A percentile compares a stretch with the other conserved stretches of the same genome.
Evolutionary conservation across 2,888 invertebrate genomes (phyloP).

Genomic region (Ectropis crepuscularia): DNA sequence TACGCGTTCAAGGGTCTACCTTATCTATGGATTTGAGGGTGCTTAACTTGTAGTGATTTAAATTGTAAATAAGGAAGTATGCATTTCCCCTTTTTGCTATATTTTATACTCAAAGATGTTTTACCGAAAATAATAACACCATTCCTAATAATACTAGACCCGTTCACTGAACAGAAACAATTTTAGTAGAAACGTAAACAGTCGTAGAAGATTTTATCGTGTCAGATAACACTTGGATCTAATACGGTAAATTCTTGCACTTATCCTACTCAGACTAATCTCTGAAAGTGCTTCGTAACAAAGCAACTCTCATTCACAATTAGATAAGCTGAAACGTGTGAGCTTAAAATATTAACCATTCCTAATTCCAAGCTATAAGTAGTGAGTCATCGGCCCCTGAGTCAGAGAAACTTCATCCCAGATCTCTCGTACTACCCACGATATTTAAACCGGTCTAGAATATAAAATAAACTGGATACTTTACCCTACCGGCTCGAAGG

Average conservation of each 20-base stretch:
- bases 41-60: constrained; percentile 50
- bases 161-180: no score
- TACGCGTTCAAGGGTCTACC: constrained; percentile 47
- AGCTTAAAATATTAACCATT: constrained; percentile 57
- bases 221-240: not conserved
- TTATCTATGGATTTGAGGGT: constrained; percentile 46
- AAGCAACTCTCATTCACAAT: constrained; percentile 41
- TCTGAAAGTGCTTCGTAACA: constrained; percentile 37
- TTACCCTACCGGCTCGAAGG: constrained; percentile 42
- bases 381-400: constrained; percentile 72
- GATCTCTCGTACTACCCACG: constrained; percentile 49
- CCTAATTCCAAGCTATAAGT: constrained; percentile 57
- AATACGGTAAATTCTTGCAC: constrained; percentile 13
- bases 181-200: no score
- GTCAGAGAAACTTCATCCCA: constrained; percentile 66
- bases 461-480: constrained; percentile 45
- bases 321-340: constrained; percentile 42
- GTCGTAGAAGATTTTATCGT: constrained; percentile 4
- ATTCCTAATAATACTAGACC: no score
- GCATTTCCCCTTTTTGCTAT: constrained; percentile 31
- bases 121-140: no score
- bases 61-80: constrained; percentile 47
- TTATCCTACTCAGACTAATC: constrained; percentile 20
- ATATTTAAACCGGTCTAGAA: constrained; percentile 53
- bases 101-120: not conserved